Percentiles rank a stretch among this genome's conserved stretches.
Evolutionary conservation across 2,797 vertebrate species (phyloP).

Genomic region (Malacoraja senta): DNA sequence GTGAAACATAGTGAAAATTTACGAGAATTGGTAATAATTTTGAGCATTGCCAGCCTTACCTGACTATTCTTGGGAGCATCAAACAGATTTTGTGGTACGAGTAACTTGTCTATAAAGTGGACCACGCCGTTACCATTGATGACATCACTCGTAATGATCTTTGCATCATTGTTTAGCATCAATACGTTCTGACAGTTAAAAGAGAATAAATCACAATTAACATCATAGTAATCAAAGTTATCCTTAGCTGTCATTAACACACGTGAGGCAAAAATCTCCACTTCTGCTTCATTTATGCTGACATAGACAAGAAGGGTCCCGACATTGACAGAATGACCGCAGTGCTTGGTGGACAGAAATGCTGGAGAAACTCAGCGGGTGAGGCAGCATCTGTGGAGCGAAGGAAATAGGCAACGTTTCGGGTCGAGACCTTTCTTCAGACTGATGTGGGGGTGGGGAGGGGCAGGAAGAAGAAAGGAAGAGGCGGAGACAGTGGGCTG

Average conservation of each 20-base stretch:
- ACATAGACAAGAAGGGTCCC: too few relatives aligned
- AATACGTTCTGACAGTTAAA: slow-evolving; percentile 62
- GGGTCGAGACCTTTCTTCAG: too few relatives aligned
- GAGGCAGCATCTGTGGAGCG: too few relatives aligned
- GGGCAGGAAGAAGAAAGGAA: too few relatives aligned
- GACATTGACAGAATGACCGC: too few relatives aligned
- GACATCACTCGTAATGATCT: slow-evolving; percentile 62
- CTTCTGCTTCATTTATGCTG: neutral
- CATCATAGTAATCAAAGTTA: slow-evolving; percentile 2
- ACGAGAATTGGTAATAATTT: neutral
- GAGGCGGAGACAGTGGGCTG: too few relatives aligned
- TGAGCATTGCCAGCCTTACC: slow-evolving; percentile 48
- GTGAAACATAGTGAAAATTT: too few relatives aligned
- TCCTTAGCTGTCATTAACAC: neutral
- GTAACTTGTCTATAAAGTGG: slow-evolving; percentile 70
- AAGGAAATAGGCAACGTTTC: too few relatives aligned
- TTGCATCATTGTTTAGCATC: slow-evolving; percentile 66
- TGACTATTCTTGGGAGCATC: slow-evolving; percentile 44
- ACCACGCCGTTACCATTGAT: slow-evolving; percentile 75
- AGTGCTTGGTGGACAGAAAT: too few relatives aligned
- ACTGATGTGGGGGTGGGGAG: too few relatives aligned
- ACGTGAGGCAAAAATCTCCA: neutral
- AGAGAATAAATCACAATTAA: neutral
- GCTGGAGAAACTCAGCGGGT: too few relatives aligned
- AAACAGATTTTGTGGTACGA: slow-evolving; percentile 57